Conservation (phyloP, 1,140 invertebrate species). For the Papilio machaon region DNA sequence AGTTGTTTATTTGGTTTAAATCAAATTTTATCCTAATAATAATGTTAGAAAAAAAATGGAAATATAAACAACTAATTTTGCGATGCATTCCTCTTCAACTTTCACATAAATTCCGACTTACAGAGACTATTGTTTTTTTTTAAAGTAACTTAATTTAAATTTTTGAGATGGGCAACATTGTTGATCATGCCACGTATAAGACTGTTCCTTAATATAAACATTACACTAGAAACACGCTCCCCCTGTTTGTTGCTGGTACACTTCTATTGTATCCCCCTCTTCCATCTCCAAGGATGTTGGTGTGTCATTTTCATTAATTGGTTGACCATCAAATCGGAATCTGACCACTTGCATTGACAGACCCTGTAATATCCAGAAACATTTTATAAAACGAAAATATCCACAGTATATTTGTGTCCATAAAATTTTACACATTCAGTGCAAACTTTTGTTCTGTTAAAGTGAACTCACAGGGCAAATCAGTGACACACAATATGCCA, state of each 20-base stretch:
- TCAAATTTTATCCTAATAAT: conserved; percentile 63
- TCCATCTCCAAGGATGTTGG: conserved; percentile 96
- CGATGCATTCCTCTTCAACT: conserved; percentile 51
- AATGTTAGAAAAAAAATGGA: conserved; percentile 53
- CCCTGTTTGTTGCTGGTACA: conserved; percentile 96
- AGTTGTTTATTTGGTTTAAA: conserved; percentile 74
- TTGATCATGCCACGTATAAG: conserved; percentile 61
- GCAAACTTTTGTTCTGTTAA: no score
- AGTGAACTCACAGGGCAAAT: no score
- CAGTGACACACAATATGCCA: no score
- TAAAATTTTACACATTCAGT: no score
- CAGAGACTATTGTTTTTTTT: conserved; percentile 67
- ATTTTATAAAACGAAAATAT: not conserved
- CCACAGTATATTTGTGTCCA: no score
- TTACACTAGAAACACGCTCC: conserved; percentile 81
- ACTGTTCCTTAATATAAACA: conserved; percentile 73
- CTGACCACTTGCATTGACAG: conserved; percentile 93
- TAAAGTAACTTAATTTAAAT: conserved; percentile 79
- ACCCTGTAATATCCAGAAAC: conserved; percentile 83
- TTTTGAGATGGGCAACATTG: conserved; percentile 72
- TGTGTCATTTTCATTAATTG: conserved; percentile 96
- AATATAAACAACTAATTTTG: conserved; percentile 41
- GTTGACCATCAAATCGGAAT: conserved; percentile 96
- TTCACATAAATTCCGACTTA: conserved; percentile 47
- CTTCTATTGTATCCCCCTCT: conserved; percentile 97